Evolutionary conservation across 2,888 invertebrate species (phyloP).

Genomic region (Drosophila ustulata): DNA sequence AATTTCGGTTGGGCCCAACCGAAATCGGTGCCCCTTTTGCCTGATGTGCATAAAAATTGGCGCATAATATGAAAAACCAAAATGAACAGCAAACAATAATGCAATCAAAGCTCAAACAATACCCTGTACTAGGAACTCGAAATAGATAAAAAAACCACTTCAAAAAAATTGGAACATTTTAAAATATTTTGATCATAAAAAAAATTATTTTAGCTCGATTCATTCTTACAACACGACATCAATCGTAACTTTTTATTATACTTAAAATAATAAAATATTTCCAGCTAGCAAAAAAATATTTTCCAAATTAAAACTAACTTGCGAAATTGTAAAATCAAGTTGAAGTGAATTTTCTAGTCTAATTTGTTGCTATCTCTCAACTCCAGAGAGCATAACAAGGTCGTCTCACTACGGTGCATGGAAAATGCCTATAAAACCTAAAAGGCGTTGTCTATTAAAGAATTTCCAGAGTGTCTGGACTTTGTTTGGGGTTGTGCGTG

Average conservation of each 20-base stretch:
- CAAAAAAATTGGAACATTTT: no score
- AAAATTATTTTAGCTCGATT: no score
- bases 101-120: neutral
- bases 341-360: neutral
- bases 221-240: no score
- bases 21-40: slow-evolving; percentile 46
- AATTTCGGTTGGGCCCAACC: slow-evolving; percentile 48
- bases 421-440: slow-evolving; percentile 64
- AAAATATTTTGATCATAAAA: no score
- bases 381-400: slow-evolving; percentile 38
- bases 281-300: neutral
- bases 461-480: slow-evolving; percentile 58
- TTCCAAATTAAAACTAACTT: neutral
- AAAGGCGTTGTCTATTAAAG: slow-evolving; percentile 72
- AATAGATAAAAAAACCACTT: no score
- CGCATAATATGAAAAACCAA: slow-evolving; percentile 57
- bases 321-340: neutral
- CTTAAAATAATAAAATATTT: no score
- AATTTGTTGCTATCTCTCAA: neutral
- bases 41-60: slow-evolving; percentile 74
- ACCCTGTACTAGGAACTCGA: slow-evolving; percentile 23
- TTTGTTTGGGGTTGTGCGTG: slow-evolving; percentile 25
- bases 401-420: slow-evolving; percentile 45
- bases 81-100: slow-evolving; percentile 39
- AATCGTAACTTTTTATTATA: no score